Conservation (phyloP, 2,797 vertebrate genomes). For the Clarias pachynema region DNA sequence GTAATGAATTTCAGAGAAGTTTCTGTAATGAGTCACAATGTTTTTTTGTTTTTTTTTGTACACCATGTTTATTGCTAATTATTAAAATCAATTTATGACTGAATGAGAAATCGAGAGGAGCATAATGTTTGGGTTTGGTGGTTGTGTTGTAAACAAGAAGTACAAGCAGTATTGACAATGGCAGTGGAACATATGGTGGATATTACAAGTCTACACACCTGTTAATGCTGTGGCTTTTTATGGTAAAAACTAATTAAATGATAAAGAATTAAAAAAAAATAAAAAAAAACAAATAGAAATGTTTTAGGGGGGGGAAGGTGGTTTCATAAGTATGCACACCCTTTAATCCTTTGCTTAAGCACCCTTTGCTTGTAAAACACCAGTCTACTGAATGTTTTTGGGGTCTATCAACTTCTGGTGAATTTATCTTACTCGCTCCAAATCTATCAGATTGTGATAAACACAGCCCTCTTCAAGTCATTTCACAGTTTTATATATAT, state of each 20-base stretch:
- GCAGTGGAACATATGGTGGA: background rate
- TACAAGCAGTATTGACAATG: background rate
- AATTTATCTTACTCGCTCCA: background rate
- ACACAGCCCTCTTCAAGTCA: background rate
- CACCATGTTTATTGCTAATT: background rate
- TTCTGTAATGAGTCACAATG: background rate
- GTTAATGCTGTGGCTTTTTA: background rate
- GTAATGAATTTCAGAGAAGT: background rate
- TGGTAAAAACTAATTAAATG: background rate
- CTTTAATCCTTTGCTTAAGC: background rate
- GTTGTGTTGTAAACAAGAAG: background rate
- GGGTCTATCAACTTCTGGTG: background rate
- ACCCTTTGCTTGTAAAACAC: background rate
- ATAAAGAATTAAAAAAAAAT: background rate
- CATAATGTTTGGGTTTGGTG: background rate
- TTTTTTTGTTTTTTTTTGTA: background rate
- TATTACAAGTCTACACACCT: background rate
- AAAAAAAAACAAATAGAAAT: background rate
- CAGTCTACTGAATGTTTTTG: background rate
- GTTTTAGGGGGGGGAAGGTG: background rate
- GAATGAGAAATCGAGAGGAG: background rate
- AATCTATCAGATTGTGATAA: background rate
- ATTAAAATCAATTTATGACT: background rate
- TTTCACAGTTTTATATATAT: background rate
- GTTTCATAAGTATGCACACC: background rate